Conservation (phyloP, 2,888 invertebrate species). For the Spodoptera exigua region DNA sequence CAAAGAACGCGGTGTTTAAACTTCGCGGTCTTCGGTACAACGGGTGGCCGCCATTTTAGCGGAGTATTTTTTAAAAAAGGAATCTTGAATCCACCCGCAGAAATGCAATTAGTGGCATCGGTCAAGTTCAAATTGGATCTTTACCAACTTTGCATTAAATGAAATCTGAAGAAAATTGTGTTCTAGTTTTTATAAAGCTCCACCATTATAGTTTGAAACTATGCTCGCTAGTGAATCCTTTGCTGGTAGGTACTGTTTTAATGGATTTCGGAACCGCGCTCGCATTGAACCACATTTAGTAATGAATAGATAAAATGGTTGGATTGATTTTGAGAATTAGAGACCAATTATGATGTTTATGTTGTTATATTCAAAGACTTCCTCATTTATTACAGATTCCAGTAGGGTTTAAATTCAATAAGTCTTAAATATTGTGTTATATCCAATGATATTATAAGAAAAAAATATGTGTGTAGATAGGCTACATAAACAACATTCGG, state of each 20-base stretch:
- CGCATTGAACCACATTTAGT: constrained; percentile 24
- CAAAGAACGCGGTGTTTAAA: constrained; percentile 58
- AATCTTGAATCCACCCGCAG: constrained; percentile 36
- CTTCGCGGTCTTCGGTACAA: constrained; percentile 47
- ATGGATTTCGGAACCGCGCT: constrained; percentile 33
- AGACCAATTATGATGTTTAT: constrained; percentile 5
- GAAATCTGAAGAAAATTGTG: constrained; percentile 44
- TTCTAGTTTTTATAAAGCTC: constrained; percentile 17
- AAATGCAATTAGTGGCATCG: constrained; percentile 54
- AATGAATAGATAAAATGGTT: constrained; percentile 31
- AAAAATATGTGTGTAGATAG: no score
- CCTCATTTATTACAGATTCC: background rate
- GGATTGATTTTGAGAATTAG: constrained; percentile 17
- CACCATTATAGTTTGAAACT: constrained; percentile 23
- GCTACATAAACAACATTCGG: no score
- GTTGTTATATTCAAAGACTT: background rate
- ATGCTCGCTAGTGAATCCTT: constrained; percentile 19
- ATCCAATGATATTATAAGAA: no score
- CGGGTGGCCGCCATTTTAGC: constrained; percentile 17
- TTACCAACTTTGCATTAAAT: constrained; percentile 47
- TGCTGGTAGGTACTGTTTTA: constrained; percentile 20
- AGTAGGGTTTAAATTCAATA: no score
- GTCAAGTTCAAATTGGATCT: constrained; percentile 58
- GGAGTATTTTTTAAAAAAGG: constrained; percentile 42
- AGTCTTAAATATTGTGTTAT: no score